Evolutionary conservation across 2,888 invertebrate genomes (phyloP), one percentile per base, ranked within the genome.

Genomic region (Sycophila texana): DNA sequence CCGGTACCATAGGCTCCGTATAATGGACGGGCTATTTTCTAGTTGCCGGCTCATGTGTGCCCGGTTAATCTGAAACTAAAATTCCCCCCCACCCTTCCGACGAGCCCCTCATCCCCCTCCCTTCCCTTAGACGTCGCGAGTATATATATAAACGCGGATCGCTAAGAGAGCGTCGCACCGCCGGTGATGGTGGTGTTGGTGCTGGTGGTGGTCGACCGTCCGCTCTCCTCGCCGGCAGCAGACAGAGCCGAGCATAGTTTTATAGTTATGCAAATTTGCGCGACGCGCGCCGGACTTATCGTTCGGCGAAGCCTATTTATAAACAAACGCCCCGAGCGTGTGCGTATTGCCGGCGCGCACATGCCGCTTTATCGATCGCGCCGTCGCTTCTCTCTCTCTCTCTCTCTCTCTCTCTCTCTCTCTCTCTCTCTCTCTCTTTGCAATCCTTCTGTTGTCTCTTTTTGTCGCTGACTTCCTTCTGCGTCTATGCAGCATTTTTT

Each of bases 281-380:
- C 71, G 5, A 18, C 22, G n/a, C 16, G 55, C 71, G 65, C 65
- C 76, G 77, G 73, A 75, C 67, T 75, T 72, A 72, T 75, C 73
- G 73, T 80, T 80, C 80, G 71, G 55, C 80, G 80, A 78, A 81
- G 75, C 72, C 81, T 81, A 81, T 81, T 81, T 78, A 81, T 81
- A 81, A 78, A 72, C 74, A 80, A 77, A 77, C 16, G 39, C 70
- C 53, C 61, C 60, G 66, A 39, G 73, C 26, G 53, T 18, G 68
- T 65, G n/a, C 22, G 7, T 51, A 10, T 22, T 22, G 74, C 30
- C 26, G 26, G 26, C 26, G 26, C 47, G 20, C 22, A 47, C 60
- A 20, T 57, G 61, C 74, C 67, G 65, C 58, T 66, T 63, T 74
- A 71, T 79, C 74, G 70, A 76, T 76, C 58, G 55, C 66, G 7